Base-by-base conservation (phyloP, 2,797 vertebrate species). In the Merluccius polli region DNA sequence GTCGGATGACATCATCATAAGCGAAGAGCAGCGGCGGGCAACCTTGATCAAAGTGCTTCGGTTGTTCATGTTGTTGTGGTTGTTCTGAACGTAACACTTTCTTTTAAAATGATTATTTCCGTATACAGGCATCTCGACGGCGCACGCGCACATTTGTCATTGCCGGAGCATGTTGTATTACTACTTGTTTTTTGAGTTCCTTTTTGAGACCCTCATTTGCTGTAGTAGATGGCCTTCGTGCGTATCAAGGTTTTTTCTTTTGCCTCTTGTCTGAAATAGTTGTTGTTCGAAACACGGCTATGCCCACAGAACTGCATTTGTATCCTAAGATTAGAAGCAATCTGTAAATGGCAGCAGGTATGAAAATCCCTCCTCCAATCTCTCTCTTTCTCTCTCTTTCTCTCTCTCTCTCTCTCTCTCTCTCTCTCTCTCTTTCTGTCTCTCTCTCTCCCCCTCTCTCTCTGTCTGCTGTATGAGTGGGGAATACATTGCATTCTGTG, bases 201-300 rank as follows among this genome's bases (percentile, higher is more conserved):
- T 6, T n/a, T n/a, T 6, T 5, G 21, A n/a, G 48, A 81, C 71
- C 41, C 69, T 63, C 82, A 87, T 88, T 86, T 83, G 74, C 79
- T 79, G 75, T 67, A 83, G 75, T 70, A 82, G 81, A 87, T 85
- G 84, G 79, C 77, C 79, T 85, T 88, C 73, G 82, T 86, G 75
- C 86, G 77, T 80, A 81, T 83, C 69, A 74, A 18, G 48, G 48
- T 52, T 21, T 8, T 52, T 70, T 76, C 78, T 82, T 81, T 79
- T 82, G 71, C 30, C 84, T 81, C 82, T 84, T 82, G 83, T 81
- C 82, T 79, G 2, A 0, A 73, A 75, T 72, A 77, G 87, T 82
- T 88, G 82, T 85, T 86, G 82, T 88, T 83, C 77, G 79, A 88
- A 87, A 87, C 63, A 67, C 75, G 71, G 78, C 83, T 88, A 85